Conservation (phyloP, 2,797 vertebrate genomes). For the Acanthiza pusilla region DNA sequence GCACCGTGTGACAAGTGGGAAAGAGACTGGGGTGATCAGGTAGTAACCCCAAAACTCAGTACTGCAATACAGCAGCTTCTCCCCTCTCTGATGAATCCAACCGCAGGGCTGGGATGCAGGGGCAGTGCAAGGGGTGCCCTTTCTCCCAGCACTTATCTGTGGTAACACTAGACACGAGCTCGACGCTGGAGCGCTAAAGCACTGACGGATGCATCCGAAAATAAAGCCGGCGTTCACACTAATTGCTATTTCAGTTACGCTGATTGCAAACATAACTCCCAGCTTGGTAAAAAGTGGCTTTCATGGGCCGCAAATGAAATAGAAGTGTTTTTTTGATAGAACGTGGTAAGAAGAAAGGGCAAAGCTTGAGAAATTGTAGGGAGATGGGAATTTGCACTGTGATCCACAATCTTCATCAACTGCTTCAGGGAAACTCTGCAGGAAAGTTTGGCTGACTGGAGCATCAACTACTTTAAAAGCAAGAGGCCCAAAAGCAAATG, state of each 20-base stretch:
- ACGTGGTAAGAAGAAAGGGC: neutral
- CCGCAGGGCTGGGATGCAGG: neutral
- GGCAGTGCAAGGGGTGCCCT: neutral
- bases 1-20: fast-evolving
- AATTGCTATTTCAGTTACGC: slow-evolving; percentile 37
- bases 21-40: fast-evolving
- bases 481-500: neutral
- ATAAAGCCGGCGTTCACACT: slow-evolving; percentile 44
- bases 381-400: fast-evolving
- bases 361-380: neutral
- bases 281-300: neutral
- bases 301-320: neutral
- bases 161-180: slow-evolving; percentile 18
- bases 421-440: neutral
- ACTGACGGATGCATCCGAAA: slow-evolving; percentile 57
- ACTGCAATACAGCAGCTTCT: neutral
- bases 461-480: neutral
- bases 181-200: neutral
- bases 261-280: slow-evolving; percentile 1
- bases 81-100: neutral
- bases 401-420: neutral
- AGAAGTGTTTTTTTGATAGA: neutral
- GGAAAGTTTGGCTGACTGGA: neutral
- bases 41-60: neutral
- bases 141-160: neutral